These are phyloP conservation scores for Vireo altiloquus DNA, from an alignment of 2,113 vertebrate genomes.

Conservation along the genomic window DNA sequence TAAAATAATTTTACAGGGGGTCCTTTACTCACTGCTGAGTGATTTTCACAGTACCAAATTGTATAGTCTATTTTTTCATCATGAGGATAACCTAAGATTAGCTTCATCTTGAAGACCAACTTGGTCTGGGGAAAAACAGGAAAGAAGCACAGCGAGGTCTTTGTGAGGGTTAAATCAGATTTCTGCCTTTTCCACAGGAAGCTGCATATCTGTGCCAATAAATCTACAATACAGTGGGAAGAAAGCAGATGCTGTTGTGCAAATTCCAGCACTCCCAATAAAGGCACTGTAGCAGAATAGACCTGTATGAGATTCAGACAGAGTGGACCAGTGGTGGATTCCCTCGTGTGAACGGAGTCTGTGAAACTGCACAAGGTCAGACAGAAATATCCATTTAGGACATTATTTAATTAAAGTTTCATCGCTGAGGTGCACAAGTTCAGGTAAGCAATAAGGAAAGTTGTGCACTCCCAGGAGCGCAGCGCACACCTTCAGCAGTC, in stretches of 20 bases:
- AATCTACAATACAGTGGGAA: not conserved
- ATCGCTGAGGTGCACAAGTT: not conserved
- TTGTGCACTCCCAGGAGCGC: not conserved
- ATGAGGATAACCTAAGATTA: not conserved
- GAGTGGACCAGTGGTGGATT: not conserved
- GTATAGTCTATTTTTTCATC: not conserved
- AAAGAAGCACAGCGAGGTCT: not conserved
- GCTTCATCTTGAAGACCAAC: not conserved
- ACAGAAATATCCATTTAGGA: not conserved
- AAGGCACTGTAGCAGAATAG: not conserved
- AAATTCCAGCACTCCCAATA: not conserved
- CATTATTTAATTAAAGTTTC: slow-evolving; percentile 35
- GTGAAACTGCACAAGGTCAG: not conserved
- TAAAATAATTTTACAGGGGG: not conserved
- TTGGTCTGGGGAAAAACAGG: not conserved
- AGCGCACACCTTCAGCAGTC: not conserved
- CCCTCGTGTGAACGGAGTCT: not conserved
- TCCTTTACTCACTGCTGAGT: not conserved
- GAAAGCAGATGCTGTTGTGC: not conserved
- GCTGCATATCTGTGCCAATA: not conserved
- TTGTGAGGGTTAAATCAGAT: not conserved
- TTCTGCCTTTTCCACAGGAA: not conserved
- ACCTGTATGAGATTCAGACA: not conserved
- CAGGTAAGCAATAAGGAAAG: not conserved
- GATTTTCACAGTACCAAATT: not conserved